Evolutionary conservation across 2,888 invertebrate genomes (phyloP).

Genomic region (Hoplodrina blanda): DNA sequence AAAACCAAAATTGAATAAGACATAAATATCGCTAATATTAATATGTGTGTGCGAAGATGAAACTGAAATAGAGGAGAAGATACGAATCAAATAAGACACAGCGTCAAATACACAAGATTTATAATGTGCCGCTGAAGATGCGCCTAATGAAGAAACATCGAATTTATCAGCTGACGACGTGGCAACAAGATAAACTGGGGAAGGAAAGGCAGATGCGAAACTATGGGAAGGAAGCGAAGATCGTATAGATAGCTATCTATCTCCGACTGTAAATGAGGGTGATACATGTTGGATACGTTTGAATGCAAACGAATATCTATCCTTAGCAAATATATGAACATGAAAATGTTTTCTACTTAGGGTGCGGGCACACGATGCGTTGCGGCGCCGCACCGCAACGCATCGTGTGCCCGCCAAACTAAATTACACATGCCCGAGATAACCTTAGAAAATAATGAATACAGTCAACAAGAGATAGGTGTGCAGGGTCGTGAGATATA

Average conservation of each 20-base stretch:
- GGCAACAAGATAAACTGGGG: constrained; percentile 56
- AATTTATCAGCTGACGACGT: constrained; percentile 69
- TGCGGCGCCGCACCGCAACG: no score
- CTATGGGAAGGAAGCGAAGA: constrained; percentile 29
- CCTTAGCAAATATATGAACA: neutral
- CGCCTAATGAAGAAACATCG: constrained; percentile 67
- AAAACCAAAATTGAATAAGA: constrained; percentile 33
- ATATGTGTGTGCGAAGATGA: constrained; percentile 29
- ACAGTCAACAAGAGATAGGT: no score
- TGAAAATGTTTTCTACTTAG: no score
- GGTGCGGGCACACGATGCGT: no score
- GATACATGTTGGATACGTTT: neutral
- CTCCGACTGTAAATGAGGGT: neutral
- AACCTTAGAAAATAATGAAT: no score
- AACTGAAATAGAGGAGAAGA: constrained; percentile 63
- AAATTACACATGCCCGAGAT: no score
- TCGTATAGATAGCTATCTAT: constrained; percentile 11
- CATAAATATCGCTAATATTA: constrained; percentile 58
- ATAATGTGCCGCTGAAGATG: constrained; percentile 57
- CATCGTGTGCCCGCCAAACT: no score
- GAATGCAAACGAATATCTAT: constrained; percentile 25
- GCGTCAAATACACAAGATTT: constrained; percentile 70
- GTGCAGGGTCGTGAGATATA: no score
- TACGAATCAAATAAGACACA: constrained; percentile 60
- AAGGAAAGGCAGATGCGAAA: constrained; percentile 54